Evolutionary conservation across 2,113 vertebrate genomes (phyloP), one percentile per base, ranked within the genome.

Genomic region (Crotalus viridis): DNA sequence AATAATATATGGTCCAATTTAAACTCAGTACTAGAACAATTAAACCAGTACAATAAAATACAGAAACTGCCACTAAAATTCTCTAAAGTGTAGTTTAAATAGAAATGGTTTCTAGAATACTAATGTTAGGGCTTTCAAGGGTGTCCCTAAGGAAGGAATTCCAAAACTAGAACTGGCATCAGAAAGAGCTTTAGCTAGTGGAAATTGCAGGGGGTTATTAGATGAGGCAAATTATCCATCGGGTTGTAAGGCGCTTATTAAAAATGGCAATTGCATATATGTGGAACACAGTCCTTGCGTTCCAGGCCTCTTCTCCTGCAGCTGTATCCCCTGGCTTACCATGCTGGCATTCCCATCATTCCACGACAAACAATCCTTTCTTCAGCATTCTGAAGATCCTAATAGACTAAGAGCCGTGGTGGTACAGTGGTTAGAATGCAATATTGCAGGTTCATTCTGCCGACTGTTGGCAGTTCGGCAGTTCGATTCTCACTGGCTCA

Each of bases 41-140:
- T 93, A 93, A 93, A 93, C 55, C 48, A 87, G 81, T 61, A 64
- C 46, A 86, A 93, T 93, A 93, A 93, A 93, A 86, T 85, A 93
- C 46, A 93, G 92, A 86, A 85, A 61, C 69, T 51, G 92, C 55
- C 88, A 90, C 92, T 93, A 93, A 90, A 90, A 90, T 93, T 64
- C n/a, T 87, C 89, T 87, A 87, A 90, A 93, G 74, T 52, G 46
- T 87, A 90, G 81, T 87, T 90, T 93, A 90, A 87, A 90, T 90
- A 87, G 81, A 93, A 90, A 90, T 64, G 43, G 46, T 46, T 90
- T 54, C 56, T 51, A 54, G 92, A 93, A 90, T 61, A 86, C 74
- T 90, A 86, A 93, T 90, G n/a, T 61, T 93, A 54, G 46, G 46
- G 22, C 28, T 93, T 90, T 89, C 46, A 33, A 64, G n/a, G 56